Evolutionary conservation across 2,888 invertebrate species (phyloP), one percentile per base, ranked within the genome.

Genomic region (Habrosyne pyritoides): DNA sequence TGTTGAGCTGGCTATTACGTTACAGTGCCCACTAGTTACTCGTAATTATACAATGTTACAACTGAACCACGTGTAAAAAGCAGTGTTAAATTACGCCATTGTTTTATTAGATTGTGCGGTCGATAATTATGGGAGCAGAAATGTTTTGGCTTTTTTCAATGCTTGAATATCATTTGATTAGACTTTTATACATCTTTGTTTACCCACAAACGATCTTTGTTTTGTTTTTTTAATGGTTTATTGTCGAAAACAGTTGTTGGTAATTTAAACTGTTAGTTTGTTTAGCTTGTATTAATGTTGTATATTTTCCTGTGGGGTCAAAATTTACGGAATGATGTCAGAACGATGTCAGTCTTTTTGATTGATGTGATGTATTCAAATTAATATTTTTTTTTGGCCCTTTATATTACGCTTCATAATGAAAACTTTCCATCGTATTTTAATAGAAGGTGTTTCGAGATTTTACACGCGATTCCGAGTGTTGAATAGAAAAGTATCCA

Each of bases 21-120:
- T 56, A 60, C 64, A 58, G 28, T 56, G 59, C 59, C 67, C 69
- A 61, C 69, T 72, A 68, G 67, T 73, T 67, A 67, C 58, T 55
- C 53, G 63, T 73, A 79, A 77, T 77, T 74, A 69, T 53, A 60
- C 61, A 53, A 60, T 58, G 53, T 49, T 42, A 42, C 42, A 60
- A 61, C 42, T 49, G 55, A 54, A 55, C 51, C 66, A 61, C 64
- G 65, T 69, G 71, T 63, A 73, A 70, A 69, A 55, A 59, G 42
- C 28, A 28, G 52, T 53, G 55, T 55, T 61, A 55, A 64, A 66
- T 73, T 56, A 57, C 57, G 42, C 71, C 55, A 78, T 77, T 78
- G 75, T 77, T 67, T 59, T 65, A 55, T 59, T 60, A 57, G 48
- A 52, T 54, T 47, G 54, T 33, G 26, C 33, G 47, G 52, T 49